A percentile compares a stretch with the other conserved stretches of the same genome.
phyloP scores from a whole-genome alignment of 35 echinoderm and acorn worm species.

The Ptychodera flava region DNA sequence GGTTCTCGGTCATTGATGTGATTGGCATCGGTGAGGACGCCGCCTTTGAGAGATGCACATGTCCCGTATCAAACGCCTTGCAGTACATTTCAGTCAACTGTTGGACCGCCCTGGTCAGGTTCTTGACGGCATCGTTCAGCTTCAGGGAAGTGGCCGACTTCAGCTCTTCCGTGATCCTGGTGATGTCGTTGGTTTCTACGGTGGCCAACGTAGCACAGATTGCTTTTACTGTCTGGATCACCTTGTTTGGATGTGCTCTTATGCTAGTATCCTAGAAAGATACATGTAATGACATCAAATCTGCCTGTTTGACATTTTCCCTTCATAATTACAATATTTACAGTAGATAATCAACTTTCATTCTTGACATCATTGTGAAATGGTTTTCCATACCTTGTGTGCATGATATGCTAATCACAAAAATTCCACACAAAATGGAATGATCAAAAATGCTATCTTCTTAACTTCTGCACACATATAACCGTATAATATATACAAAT shows the following conservation, averaged over 20 bases:
- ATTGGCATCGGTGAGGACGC: conserved; percentile 50
- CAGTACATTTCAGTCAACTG: conserved; percentile 79
- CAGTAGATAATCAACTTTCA: no score
- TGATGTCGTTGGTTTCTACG: conserved; percentile 80
- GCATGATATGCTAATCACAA: no score
- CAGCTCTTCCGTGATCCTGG: conserved; percentile 39
- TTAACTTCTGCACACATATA: no score
- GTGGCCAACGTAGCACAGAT: conserved; percentile 80
- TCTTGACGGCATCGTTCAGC: conserved; percentile 11
- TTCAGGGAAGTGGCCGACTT: conserved; percentile 17
- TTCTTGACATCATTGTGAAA: no score
- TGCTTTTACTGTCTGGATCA: conserved; percentile 84
- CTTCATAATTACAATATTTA: no score
- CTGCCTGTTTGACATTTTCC: no score
- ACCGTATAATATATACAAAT: no score
- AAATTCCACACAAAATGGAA: no score
- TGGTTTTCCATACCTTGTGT: no score
- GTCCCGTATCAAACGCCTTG: conserved; percentile 84
- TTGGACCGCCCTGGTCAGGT: conserved; percentile 45
- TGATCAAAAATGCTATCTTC: no score
- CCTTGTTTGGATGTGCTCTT: neutral
- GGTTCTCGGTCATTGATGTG: conserved; percentile 49
- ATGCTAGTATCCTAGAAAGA: neutral
- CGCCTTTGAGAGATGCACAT: neutral
- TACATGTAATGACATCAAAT: no score